Conservation (phyloP, 2,888 invertebrate genomes). For the Meloe dianella region DNA sequence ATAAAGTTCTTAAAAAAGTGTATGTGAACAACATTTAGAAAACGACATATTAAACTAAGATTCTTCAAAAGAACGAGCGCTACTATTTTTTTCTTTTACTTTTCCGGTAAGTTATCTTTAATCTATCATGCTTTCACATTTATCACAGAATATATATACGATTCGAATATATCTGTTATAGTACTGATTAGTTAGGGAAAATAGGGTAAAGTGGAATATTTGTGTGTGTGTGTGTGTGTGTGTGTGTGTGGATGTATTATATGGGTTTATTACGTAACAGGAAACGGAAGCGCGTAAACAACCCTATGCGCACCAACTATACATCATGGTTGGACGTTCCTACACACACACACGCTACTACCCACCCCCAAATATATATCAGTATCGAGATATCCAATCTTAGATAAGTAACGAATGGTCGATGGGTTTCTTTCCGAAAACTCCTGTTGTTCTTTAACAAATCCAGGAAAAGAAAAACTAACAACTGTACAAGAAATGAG, state of each 20-base stretch:
- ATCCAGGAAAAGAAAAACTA: background rate
- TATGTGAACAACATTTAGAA: slow-evolving; percentile 30
- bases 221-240: background rate
- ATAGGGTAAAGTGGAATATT: background rate
- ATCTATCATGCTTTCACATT: slow-evolving; percentile 13
- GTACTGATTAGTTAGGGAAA: background rate
- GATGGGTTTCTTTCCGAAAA: slow-evolving; percentile 21
- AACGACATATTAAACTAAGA: slow-evolving; percentile 41
- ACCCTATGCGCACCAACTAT: slow-evolving; percentile 15
- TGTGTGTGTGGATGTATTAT: background rate
- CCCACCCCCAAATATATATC: slow-evolving; percentile 34
- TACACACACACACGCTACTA: slow-evolving; percentile 11
- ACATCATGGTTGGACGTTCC: slow-evolving; percentile 22
- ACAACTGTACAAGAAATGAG: background rate
- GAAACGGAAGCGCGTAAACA: slow-evolving; percentile 21
- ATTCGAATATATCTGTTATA: background rate
- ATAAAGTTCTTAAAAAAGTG: slow-evolving; percentile 40
- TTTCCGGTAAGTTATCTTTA: slow-evolving; percentile 21
- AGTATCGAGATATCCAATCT: slow-evolving; percentile 51
- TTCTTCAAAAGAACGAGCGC: slow-evolving; percentile 22
- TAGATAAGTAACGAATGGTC: slow-evolving; percentile 51
- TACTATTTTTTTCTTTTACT: too few species aligned
- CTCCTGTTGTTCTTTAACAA: background rate
- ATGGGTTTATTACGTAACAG: slow-evolving; percentile 10
- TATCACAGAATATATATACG: slow-evolving; percentile 11